Percentiles rank a stretch among this genome's conserved stretches.
phyloP scores from a whole-genome alignment of 1,140 invertebrate genomes.

The Paramacrobiotus metropolitanus region DNA sequence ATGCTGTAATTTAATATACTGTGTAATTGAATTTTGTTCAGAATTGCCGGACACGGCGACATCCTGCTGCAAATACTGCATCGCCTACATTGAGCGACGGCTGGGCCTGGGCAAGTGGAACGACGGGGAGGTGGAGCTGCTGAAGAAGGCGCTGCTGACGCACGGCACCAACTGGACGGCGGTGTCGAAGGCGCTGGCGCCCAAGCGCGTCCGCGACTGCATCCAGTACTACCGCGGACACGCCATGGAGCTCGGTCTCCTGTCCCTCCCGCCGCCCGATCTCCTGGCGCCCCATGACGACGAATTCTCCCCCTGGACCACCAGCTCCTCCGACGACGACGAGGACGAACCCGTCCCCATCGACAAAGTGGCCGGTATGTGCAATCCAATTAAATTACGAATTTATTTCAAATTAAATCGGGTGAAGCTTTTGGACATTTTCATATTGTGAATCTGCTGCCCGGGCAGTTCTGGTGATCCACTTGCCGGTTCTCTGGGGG shows the following conservation, averaged over 20 bases:
- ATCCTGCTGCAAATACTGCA: constrained; percentile 2
- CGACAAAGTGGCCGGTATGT: too few species aligned
- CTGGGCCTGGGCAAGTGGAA: neutral
- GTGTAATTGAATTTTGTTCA: neutral
- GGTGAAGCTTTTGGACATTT: too few species aligned
- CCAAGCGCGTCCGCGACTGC: neutral
- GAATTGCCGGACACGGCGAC: neutral
- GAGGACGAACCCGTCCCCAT: neutral
- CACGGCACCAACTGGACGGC: neutral
- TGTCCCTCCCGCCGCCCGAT: neutral
- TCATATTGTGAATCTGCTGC: too few species aligned
- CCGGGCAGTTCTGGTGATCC: too few species aligned
- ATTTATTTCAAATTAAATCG: too few species aligned
- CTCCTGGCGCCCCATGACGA: neutral
- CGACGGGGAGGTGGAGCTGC: neutral
- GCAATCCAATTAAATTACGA: too few species aligned
- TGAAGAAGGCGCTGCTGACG: neutral
- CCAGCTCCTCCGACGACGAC: neutral
- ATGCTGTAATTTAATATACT: too few species aligned
- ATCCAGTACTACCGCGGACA: neutral
- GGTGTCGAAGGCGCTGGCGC: neutral
- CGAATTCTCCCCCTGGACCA: neutral
- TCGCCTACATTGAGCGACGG: neutral
- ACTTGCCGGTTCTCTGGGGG: too few species aligned
- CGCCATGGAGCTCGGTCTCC: neutral